Evolutionary conservation across 1,140 invertebrate species (phyloP), one percentile per base, ranked within the genome.

Genomic region (Vanessa atalanta): DNA sequence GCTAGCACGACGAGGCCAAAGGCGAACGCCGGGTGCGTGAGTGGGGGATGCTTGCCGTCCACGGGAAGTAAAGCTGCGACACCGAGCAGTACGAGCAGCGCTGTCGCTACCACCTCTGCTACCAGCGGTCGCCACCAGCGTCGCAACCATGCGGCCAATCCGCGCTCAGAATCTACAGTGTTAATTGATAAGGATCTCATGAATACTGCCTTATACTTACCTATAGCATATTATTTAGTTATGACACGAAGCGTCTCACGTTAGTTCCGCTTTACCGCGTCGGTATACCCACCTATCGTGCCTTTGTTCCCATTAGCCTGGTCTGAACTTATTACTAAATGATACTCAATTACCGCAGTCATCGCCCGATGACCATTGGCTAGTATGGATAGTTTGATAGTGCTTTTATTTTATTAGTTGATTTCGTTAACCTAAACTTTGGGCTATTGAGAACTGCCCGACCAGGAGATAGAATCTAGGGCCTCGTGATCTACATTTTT

Each of bases 1-100:
- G 78, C 81, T 8, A 88, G 63, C 71, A 92, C 84, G 47, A 89
- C 65, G 76, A 87, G 84, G 67, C 88, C 90, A 79, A 92, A 92
- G 11, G 82, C 88, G 60, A 88, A 76, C 66, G 90, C 88, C 23
- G 87, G 82, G 79, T 90, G 84, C 71, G 83, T 70, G 53, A 90
- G 83, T 61, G 79, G 80, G 43, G 69, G 74, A 51, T 15, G 67
- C 48, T 4, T 68, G 47, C 70, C 81, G 37, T 13, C 65, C 23
- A 69, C 63, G 47, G 81, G 77, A 76, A 87, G 63, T 70, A 82
- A n/a, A 20, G 88, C 67, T 23, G 79, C 83, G 16, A 86, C 67
- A 47, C 88, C 88, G 66, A 90, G 83, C 70, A 82, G 60, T 73
- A 91, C 79, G 69, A 91, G 84, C 82, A 90, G 81, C 70, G 88